These are phyloP conservation scores for Parotia lawesii DNA, from an alignment of 2,113 vertebrate genomes.

Conservation along the genomic window DNA sequence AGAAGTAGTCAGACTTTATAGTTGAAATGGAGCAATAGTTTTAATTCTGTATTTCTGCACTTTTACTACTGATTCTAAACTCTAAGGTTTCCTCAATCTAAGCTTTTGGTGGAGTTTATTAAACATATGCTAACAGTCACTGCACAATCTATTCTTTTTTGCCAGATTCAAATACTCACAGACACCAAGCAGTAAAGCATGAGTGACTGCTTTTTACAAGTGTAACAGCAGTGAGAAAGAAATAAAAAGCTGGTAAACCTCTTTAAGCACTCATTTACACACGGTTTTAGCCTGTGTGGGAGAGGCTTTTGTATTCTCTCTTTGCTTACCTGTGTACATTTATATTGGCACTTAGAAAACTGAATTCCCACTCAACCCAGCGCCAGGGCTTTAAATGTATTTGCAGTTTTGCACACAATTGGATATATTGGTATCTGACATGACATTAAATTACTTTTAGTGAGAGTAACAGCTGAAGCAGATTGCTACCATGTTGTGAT, in stretches of 20 bases:
- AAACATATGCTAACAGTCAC: neutral
- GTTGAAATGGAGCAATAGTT: neutral
- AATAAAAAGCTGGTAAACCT: neutral
- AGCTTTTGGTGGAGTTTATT: neutral
- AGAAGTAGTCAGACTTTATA: neutral
- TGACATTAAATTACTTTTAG: conserved; percentile 25
- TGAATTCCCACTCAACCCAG: neutral
- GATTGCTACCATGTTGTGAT: neutral
- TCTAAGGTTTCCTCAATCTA: neutral
- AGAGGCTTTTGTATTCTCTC: neutral
- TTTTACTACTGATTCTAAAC: neutral
- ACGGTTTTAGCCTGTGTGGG: neutral
- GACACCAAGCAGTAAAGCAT: neutral
- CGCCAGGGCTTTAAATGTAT: conserved; percentile 9
- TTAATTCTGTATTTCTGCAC: neutral
- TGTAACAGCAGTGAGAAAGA: neutral
- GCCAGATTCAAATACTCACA: neutral
- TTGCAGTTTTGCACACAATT: neutral
- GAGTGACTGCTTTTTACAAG: neutral
- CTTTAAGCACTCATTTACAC: neutral
- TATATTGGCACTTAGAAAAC: neutral
- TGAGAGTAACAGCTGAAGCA: neutral
- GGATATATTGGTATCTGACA: conserved; percentile 18
- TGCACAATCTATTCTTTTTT: neutral
- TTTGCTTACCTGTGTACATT: neutral